phyloP scores from a whole-genome alignment of 1,140 invertebrate species.

The Parasteatoda tepidariorum region DNA sequence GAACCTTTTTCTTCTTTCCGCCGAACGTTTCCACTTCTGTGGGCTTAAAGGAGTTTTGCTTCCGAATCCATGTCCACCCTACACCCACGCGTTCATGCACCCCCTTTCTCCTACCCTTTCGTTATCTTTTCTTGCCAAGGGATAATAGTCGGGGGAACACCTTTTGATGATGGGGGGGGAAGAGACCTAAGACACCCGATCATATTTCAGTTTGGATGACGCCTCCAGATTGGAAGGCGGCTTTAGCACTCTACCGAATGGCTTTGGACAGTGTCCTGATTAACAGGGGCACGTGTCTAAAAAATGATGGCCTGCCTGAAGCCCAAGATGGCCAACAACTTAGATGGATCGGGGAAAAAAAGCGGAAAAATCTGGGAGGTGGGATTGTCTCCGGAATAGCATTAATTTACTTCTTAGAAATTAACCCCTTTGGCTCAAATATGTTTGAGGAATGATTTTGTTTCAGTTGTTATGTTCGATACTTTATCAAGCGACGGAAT shows the following conservation, averaged over 20 bases:
- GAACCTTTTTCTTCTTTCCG: neutral
- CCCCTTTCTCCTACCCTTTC: slow-evolving; percentile 10
- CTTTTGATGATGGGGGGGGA: slow-evolving; percentile 33
- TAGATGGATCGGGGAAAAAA: neutral
- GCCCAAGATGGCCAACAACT: slow-evolving; percentile 16
- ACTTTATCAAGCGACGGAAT: too few species aligned
- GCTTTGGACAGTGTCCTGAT: slow-evolving; percentile 54
- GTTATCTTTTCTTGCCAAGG: slow-evolving; percentile 38
- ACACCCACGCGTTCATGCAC: too few species aligned
- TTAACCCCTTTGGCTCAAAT: too few species aligned
- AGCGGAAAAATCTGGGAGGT: neutral
- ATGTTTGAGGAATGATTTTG: too few species aligned
- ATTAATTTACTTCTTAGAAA: too few species aligned
- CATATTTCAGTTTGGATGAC: slow-evolving; percentile 60
- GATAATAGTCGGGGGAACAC: slow-evolving; percentile 13
- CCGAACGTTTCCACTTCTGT: slow-evolving; percentile 48
- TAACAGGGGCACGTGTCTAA: slow-evolving; percentile 46
- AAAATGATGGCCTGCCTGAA: slow-evolving; percentile 48
- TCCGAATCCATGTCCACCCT: too few species aligned
- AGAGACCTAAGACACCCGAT: slow-evolving; percentile 13
- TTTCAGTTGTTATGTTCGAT: too few species aligned
- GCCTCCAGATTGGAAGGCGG: slow-evolving; percentile 58
- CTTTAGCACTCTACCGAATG: slow-evolving; percentile 46
- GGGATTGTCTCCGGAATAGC: too few species aligned
- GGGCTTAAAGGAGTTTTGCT: slow-evolving; percentile 60